Evolutionary conservation across 2,797 vertebrate species (phyloP).

Genomic region (Melanogrammus aeglefinus): DNA sequence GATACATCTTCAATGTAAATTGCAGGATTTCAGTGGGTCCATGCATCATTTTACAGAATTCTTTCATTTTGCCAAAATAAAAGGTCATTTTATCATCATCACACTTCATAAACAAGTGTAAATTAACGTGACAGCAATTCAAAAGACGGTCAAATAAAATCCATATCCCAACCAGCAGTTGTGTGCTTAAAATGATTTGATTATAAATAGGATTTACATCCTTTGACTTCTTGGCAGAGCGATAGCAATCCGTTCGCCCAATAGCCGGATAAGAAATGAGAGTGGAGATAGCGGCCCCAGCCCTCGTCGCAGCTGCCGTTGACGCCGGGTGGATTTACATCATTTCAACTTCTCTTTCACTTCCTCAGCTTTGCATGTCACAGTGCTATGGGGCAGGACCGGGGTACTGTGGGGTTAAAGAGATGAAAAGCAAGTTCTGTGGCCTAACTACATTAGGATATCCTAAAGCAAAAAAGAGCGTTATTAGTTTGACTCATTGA

Average conservation of each 20-base stretch:
- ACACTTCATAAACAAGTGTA: not conserved
- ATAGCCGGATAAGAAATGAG: constrained; percentile 57
- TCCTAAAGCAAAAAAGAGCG: too few species aligned
- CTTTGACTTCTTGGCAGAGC: constrained; percentile 44
- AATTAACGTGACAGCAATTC: not conserved
- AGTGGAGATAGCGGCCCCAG: constrained; percentile 42
- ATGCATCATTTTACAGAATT: too few species aligned
- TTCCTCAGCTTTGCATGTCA: constrained; percentile 14
- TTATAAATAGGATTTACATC: constrained; percentile 62
- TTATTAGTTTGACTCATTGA: too few species aligned
- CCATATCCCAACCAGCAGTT: constrained; percentile 22
- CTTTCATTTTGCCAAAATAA: not conserved
- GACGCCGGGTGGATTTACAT: constrained; percentile 60
- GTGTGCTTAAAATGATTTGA: constrained; percentile 43
- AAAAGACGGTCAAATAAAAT: constrained; percentile 4
- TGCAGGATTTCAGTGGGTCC: too few species aligned
- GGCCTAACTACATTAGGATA: not conserved
- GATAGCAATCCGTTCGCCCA: constrained; percentile 46
- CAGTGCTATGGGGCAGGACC: constrained; percentile 20
- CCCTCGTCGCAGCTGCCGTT: constrained; percentile 55
- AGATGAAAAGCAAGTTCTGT: constrained; percentile 35
- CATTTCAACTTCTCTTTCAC: not conserved
- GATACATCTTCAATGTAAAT: too few species aligned
- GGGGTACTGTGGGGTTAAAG: constrained; percentile 35
- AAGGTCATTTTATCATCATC: not conserved